A percentile compares a stretch with the other conserved stretches of the same genome.
These are phyloP conservation scores for Drosophila funebris DNA, from an alignment of 1,140 invertebrate genomes.

Conservation along the genomic window DNA sequence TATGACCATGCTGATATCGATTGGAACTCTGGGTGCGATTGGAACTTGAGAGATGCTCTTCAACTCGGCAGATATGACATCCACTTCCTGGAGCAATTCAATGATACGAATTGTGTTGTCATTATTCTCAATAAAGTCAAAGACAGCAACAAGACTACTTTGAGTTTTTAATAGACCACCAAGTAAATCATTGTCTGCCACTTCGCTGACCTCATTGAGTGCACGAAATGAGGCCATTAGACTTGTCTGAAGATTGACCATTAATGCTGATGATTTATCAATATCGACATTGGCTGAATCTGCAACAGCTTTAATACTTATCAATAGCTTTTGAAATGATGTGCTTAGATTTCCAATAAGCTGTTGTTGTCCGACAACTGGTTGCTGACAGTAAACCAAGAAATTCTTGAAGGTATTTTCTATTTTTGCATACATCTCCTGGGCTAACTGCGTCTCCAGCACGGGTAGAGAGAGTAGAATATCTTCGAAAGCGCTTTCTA, in stretches of 20 bases:
- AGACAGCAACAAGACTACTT: slow-evolving; percentile 64
- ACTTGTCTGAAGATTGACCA: slow-evolving; percentile 69
- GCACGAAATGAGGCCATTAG: slow-evolving; percentile 70
- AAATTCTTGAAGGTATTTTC: slow-evolving; percentile 47
- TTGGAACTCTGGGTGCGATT: slow-evolving; percentile 7
- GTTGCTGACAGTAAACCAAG: slow-evolving; percentile 9
- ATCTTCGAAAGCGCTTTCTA: slow-evolving; percentile 78
- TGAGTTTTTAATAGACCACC: slow-evolving; percentile 53
- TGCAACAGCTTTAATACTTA: slow-evolving; percentile 48
- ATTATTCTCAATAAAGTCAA: slow-evolving; percentile 77
- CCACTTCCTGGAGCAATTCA: slow-evolving; percentile 75
- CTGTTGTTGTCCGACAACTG: slow-evolving; percentile 3
- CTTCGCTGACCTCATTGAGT: slow-evolving; percentile 70
- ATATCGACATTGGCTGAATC: slow-evolving; percentile 58
- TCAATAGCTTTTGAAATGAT: slow-evolving; percentile 46
- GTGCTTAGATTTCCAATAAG: slow-evolving; percentile 27
- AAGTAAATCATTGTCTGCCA: slow-evolving; percentile 30
- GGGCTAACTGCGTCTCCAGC: slow-evolving; percentile 68
- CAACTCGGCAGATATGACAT: slow-evolving; percentile 62
- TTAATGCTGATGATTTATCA: slow-evolving; percentile 62
- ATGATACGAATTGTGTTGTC: slow-evolving; percentile 67
- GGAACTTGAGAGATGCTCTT: slow-evolving; percentile 33
- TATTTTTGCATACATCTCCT: slow-evolving; percentile 76
- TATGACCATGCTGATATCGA: slow-evolving; percentile 57
- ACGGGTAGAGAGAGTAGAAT: slow-evolving; percentile 68